Conservation (phyloP, 2,113 vertebrate species). For the Spilogale gracilis region DNA sequence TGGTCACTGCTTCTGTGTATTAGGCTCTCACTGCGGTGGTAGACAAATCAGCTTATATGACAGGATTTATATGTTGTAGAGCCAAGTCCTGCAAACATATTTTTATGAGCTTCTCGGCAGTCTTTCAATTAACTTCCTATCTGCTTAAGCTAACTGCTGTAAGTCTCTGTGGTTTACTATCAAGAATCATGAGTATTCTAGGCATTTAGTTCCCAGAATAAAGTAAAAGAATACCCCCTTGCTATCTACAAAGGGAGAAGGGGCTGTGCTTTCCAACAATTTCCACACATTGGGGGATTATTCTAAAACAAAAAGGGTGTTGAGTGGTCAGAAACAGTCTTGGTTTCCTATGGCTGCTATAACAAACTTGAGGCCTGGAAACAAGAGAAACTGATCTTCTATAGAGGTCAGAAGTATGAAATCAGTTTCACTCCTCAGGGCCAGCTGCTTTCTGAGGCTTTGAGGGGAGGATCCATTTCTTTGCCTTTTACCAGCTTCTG, state of each 20-base stretch:
- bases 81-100: neutral
- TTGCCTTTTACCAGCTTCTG: neutral
- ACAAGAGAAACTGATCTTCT: neutral
- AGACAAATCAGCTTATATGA: neutral
- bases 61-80: neutral
- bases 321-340: neutral
- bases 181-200: slow-evolving; percentile 2
- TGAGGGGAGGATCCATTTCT: neutral
- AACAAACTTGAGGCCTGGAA: neutral
- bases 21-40: neutral
- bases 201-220: neutral
- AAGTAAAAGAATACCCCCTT: neutral
- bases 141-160: slow-evolving; percentile 25
- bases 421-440: neutral
- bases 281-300: neutral
- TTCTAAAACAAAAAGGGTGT: neutral
- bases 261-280: neutral
- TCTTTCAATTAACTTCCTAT: slow-evolving; percentile 41
- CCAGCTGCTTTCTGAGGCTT: neutral
- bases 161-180: slow-evolving; percentile 7
- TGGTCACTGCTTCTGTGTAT: neutral
- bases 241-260: neutral
- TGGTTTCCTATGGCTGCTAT: neutral
- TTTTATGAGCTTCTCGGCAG: neutral
- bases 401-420: neutral